Evolutionary conservation across 92 coral and sea anemone species (phyloP), one percentile per base, ranked within the genome.

Genomic region (Chrysogorgia sp.): DNA sequence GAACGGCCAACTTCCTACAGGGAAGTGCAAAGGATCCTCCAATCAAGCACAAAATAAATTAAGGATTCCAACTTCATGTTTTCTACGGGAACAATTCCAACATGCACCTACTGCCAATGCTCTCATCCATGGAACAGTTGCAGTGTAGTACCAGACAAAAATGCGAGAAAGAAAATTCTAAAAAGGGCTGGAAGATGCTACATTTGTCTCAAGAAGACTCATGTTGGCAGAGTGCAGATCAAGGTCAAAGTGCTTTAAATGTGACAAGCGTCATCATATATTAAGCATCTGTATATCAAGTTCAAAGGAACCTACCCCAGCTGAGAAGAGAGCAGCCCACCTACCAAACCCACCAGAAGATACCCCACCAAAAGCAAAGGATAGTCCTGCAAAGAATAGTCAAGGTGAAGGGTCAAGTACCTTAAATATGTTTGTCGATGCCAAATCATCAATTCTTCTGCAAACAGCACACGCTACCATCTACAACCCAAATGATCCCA

Each of bases 181-280:
- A 60, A 29, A 60, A 23, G 34, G 34, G 22, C 66, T 60, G 66
- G 66, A 60, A 60, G 66, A 60, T 60, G 66, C 30, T 60, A 60
- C 30, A 60, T 60, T 10, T 60, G 66, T 34, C 28, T 60, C 14
- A 60, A 60, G 66, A 60, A 60, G 34, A 60, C 21, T 60, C 7
- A 60, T 5, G 66, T 60, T 22, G 66, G 31, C 34, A 60, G 66
- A 60, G 30, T 60, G 66, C 34, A 60, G 28, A 60, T 22, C 66
- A 10, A 60, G 28, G 66, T n/a, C 30, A 6, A 6, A 29, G 34
- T 60, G 66, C 28, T 60, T 5, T 17, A 60, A 60, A 29, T 60
- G 28, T 60, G 34, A 60, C 30, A 60, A 60, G 34, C 66, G 28
- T 26, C 66, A 60, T 29, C 66, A 60, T 30, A 29, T 60, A 6